These are phyloP conservation scores for Coelopa frigida DNA, from an alignment of 1,140 invertebrate genomes.

Conservation along the genomic window DNA sequence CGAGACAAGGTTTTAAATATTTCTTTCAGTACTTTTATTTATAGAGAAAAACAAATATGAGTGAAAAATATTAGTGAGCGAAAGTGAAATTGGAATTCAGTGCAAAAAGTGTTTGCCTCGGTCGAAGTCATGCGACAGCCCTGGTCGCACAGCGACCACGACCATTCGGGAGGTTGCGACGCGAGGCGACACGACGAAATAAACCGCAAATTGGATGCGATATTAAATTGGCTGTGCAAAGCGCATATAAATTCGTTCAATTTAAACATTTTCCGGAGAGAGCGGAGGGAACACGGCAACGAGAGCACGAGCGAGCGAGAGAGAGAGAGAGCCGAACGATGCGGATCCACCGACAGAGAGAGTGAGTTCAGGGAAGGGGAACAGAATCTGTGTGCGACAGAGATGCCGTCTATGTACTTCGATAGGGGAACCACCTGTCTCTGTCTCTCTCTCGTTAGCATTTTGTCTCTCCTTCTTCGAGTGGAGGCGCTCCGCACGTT, in stretches of 20 bases:
- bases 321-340: neutral
- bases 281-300: slow-evolving; percentile 18
- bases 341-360: neutral
- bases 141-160: too few relatives aligned
- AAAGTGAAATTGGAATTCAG: too few relatives aligned
- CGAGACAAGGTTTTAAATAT: too few relatives aligned
- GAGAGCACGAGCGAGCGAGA: neutral
- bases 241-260: slow-evolving; percentile 45
- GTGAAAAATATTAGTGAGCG: too few relatives aligned
- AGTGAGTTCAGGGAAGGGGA: neutral
- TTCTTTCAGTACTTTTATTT: too few relatives aligned
- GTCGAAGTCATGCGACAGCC: too few relatives aligned
- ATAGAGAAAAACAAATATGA: too few relatives aligned
- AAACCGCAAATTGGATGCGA: slow-evolving; percentile 46
- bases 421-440: neutral
- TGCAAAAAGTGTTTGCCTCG: too few relatives aligned
- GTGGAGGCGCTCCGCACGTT: neutral
- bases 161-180: too few relatives aligned
- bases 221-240: slow-evolving; percentile 46
- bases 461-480: slow-evolving; percentile 5
- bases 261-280: slow-evolving; percentile 34
- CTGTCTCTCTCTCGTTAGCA: neutral
- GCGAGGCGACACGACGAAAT: slow-evolving; percentile 25
- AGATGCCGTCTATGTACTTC: neutral
- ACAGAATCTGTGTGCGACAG: neutral